Evolutionary conservation across 2,113 vertebrate genomes (phyloP).

Genomic region (Tetrax tetrax): DNA sequence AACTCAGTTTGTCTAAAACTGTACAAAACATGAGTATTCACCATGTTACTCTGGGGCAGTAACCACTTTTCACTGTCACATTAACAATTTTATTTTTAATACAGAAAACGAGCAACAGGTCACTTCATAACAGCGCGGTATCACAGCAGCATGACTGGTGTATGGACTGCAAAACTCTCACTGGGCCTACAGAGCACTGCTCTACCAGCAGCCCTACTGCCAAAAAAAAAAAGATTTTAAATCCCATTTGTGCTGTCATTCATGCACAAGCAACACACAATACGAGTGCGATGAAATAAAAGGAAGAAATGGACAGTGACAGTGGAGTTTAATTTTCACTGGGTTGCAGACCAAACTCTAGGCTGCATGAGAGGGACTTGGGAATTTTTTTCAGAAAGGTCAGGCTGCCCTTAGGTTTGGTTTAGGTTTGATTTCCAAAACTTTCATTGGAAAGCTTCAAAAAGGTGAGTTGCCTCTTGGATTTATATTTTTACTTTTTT

Average conservation of each 20-base stretch:
- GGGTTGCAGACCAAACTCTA: neutral
- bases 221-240: neutral
- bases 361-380: accelerated
- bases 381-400: neutral
- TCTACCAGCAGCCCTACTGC: neutral
- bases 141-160: neutral
- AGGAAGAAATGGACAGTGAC: neutral
- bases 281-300: neutral
- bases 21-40: neutral
- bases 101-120: neutral
- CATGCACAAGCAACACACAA: neutral
- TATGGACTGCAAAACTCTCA: neutral
- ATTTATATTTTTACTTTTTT: neutral
- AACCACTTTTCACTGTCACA: neutral
- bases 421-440: neutral
- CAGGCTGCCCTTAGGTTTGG: neutral
- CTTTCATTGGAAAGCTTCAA: neutral
- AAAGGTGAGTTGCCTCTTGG: neutral
- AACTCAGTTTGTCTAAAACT: neutral
- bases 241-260: neutral
- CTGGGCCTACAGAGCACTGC: neutral
- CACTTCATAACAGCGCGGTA: neutral
- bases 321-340: neutral
- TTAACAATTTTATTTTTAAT: neutral
- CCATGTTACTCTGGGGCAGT: neutral